A percentile compares a stretch with the other conserved stretches of the same genome.
Conservation (phyloP, 2,113 vertebrate genomes). For the Engystomops pustulosus region DNA sequence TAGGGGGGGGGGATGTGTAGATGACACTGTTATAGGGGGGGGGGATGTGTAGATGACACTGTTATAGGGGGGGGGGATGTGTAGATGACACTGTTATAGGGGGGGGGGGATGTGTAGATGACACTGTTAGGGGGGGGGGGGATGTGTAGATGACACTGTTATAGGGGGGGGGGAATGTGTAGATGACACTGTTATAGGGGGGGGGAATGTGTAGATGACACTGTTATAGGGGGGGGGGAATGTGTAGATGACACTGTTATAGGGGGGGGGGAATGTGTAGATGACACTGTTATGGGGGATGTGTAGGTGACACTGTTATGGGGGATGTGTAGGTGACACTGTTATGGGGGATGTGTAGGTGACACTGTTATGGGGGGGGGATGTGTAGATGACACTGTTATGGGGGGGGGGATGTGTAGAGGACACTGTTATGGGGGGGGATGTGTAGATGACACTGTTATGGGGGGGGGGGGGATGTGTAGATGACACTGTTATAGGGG, state of each 20-base stretch:
- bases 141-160: too few species aligned
- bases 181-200: too few species aligned
- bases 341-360: not conserved
- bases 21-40: not conserved
- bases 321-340: too few species aligned
- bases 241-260: not conserved
- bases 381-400: not conserved
- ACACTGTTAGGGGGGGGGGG: too few species aligned
- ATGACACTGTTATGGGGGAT: not conserved
- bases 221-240: not conserved
- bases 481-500: not conserved
- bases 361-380: not conserved
- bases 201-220: not conserved
- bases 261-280: not conserved
- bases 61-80: too few species aligned
- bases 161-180: too few species aligned
- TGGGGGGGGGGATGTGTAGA: not conserved
- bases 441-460: not conserved
- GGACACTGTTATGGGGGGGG: not conserved
- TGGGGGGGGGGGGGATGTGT: not conserved
- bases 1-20: not conserved
- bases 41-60: not conserved
- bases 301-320: not conserved
- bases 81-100: too few species aligned
- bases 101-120: too few species aligned